A percentile compares a stretch with the other conserved stretches of the same genome.
These are phyloP conservation scores for Drosophila melanogaster DNA, from an alignment of 1,140 invertebrate genomes.

Conservation along the genomic window Release_6_plus_ISO1_MT NT_037436.4:6396501-6397000, in stretches of 20 bases:
- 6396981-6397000: conserved; percentile 6
- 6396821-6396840: conserved; percentile 58
- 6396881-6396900: conserved; percentile 50
- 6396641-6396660: neutral
- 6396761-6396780: conserved; percentile 20
- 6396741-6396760: neutral
- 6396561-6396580: conserved; percentile 36
- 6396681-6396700: too few relatives aligned
- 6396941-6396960: conserved; percentile 81
- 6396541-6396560: conserved; percentile 64
- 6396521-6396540: conserved; percentile 38
- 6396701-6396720: too few relatives aligned
- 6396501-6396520: conserved; percentile 41
- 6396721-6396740: neutral
- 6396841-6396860: conserved; percentile 82
- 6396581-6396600: conserved; percentile 3
- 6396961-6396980: conserved; percentile 21
- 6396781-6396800: conserved; percentile 9
- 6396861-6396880: conserved; percentile 82
- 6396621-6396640: neutral
- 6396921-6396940: conserved; percentile 76
- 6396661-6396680: too few relatives aligned
- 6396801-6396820: conserved; percentile 29
- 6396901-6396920: conserved; percentile 47
- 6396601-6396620: too few relatives aligned